These are phyloP conservation scores for Eriocheir sinensis DNA, from an alignment of 1,140 invertebrate species.

Conservation along the genomic window DNA sequence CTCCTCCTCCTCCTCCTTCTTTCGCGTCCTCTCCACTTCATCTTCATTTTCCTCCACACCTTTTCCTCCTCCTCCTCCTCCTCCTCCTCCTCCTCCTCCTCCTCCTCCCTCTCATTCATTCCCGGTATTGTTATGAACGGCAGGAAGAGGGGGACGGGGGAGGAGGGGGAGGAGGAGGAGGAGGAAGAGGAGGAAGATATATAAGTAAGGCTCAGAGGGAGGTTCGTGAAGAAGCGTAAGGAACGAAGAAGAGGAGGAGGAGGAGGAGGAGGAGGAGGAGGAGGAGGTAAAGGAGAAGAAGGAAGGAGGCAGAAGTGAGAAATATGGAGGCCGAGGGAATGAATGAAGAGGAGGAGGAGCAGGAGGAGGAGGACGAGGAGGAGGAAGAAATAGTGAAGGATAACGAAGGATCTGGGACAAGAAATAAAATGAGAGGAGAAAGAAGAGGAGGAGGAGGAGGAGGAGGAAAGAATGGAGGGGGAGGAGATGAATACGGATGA, in stretches of 20 bases:
- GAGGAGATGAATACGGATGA: too few species aligned
- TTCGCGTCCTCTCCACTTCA: too few species aligned
- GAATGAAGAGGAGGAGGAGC: too few species aligned
- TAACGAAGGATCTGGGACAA: too few species aligned
- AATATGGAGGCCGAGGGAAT: background rate
- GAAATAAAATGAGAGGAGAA: background rate
- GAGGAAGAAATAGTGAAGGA: background rate
- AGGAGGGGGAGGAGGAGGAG: background rate
- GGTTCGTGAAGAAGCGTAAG: too few species aligned
- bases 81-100: too few species aligned
- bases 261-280: background rate
- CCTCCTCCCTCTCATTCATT: slow-evolving; percentile 5
- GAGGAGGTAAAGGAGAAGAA: background rate
- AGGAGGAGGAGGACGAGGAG: too few species aligned
- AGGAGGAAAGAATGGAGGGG: background rate
- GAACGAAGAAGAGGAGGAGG: background rate
- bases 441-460: background rate
- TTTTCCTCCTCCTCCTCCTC: too few species aligned
- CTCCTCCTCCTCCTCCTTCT: too few species aligned
- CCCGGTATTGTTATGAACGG: background rate
- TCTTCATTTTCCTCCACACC: too few species aligned
- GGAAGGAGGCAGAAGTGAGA: background rate
- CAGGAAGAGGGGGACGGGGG: background rate
- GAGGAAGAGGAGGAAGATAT: background rate
- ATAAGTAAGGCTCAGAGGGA: too few species aligned